Evolutionary conservation across 2,797 vertebrate genomes (phyloP), one percentile per base, ranked within the genome.

Genomic region (Chaetophractus vellerosus): DNA sequence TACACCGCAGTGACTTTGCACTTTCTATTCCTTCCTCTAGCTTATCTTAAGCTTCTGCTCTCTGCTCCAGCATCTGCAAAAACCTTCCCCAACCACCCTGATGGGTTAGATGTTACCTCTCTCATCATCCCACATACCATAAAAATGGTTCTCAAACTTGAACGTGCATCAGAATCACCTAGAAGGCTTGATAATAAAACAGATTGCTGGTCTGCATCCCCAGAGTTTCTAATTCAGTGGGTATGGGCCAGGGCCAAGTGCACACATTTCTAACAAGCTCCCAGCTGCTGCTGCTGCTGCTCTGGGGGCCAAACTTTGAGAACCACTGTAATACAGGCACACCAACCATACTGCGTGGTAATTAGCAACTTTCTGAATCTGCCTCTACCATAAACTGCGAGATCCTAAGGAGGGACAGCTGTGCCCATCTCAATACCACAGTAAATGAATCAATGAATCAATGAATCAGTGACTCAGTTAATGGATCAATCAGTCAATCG

Each of bases 1-100:
- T 14, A 68, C 0, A 21, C 15, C 1, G 1, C 33, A 0, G 2
- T 2, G 28, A 7, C 31, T 66, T 28, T 52, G 18, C 3, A 24
- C 0, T 0, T 28, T n/a, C 12, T 66, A 2, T 24, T 26, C 50
- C 36, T 61, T 38, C 36, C 3, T 8, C 59, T 61, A 59, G n/a
- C 24, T 9, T 89, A 31, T 59, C 86, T 21, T 24, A 23, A 0
- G 11, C 7, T 16, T 66, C 48, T 33, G 9, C 5, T 7, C 15
- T 7, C 63, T 55, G 10, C 16, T 61, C 24, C 7, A 26, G 57
- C 14, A 23, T 82, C 8, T 8, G 38, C 38, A 89, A 83, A 83
- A 84, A 38, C 61, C 48, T 57, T 23, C 48, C 4, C 18, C 9
- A 2, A 57, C 38, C 12, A 33, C n/a, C 6, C 21, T 33, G 88